Percentiles rank a stretch among this genome's conserved stretches.
These are phyloP conservation scores for Diarsia dahlii DNA, from an alignment of 2,888 invertebrate genomes.

Conservation along the genomic window DNA sequence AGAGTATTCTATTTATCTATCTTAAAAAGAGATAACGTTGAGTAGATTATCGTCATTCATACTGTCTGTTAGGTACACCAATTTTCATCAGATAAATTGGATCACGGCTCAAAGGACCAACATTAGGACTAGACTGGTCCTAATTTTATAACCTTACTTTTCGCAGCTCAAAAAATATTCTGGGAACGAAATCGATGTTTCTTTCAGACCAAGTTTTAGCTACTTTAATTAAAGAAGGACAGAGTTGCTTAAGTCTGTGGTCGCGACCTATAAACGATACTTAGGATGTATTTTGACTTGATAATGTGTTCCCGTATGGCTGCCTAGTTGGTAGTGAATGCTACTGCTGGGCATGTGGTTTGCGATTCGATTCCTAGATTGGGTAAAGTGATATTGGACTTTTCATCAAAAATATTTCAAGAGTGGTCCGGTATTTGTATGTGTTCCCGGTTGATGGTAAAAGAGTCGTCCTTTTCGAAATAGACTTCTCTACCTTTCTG, in stretches of 20 bases:
- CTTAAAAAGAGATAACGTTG: not conserved
- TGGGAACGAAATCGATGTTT: slow-evolving; percentile 7
- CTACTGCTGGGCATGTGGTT: not conserved
- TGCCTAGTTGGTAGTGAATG: not conserved
- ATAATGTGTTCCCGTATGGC: not conserved
- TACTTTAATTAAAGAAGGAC: slow-evolving; percentile 37
- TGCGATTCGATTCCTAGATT: not conserved
- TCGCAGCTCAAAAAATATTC: slow-evolving; percentile 3
- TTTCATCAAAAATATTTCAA: not conserved
- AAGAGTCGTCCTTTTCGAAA: not conserved
- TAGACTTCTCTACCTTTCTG: not conserved
- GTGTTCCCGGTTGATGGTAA: not conserved
- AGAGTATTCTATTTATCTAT: not conserved
- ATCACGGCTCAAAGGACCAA: not conserved
- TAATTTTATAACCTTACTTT: not conserved
- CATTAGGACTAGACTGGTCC: not conserved
- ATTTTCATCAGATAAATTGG: not conserved
- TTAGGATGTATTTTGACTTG: not conserved
- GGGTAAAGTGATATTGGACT: not conserved
- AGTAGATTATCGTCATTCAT: no score
- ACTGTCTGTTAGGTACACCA: not conserved
- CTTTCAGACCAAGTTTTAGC: slow-evolving; percentile 15
- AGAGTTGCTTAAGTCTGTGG: slow-evolving; percentile 25
- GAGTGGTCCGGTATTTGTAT: not conserved
- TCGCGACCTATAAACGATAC: not conserved